phyloP scores from a whole-genome alignment of 2,113 vertebrate species.

The Plecotus auritus region DNA sequence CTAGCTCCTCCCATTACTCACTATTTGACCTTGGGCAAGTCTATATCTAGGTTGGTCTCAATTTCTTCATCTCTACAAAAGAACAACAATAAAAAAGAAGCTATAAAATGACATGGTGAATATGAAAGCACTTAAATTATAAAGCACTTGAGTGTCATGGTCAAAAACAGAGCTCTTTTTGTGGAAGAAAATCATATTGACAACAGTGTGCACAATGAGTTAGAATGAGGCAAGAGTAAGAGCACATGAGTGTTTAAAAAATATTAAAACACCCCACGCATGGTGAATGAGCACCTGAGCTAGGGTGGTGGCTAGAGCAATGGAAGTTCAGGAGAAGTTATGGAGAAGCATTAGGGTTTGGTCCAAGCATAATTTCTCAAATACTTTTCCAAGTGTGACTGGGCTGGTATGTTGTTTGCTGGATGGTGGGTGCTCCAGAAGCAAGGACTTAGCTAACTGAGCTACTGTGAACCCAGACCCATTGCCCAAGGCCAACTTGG shows the following conservation, averaged over 20 bases:
- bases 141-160: neutral
- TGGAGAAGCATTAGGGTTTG: neutral
- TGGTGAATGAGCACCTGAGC: neutral
- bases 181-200: neutral
- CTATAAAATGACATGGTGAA: neutral
- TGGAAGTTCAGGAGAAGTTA: neutral
- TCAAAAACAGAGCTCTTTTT: neutral
- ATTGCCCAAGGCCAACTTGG: neutral
- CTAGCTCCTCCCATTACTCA: neutral
- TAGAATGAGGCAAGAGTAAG: neutral
- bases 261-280: neutral
- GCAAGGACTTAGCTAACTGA: neutral
- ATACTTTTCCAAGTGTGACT: neutral
- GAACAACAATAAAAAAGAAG: neutral
- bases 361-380: neutral
- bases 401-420: neutral
- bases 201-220: neutral
- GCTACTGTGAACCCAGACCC: neutral
- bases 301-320: neutral
- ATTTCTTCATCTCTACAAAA: neutral
- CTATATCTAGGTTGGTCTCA: neutral
- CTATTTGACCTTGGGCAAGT: neutral
- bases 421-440: neutral
- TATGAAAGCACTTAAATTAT: neutral
- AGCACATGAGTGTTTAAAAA: neutral